Base-by-base conservation (phyloP, 2,888 invertebrate species). In the Cenopis cana region DNA sequence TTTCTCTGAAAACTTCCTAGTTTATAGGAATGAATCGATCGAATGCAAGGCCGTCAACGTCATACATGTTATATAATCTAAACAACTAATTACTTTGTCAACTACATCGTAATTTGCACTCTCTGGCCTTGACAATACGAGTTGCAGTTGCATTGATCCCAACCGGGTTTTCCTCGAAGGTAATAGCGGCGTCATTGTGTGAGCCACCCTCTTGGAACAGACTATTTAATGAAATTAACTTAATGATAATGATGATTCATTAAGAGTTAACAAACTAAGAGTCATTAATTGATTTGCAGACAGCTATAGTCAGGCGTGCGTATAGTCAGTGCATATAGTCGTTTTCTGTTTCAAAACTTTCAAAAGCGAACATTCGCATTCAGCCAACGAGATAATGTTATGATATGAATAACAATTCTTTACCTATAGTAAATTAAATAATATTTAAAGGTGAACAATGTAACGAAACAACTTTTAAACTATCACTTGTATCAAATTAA, bases 141-240 rank as follows among this genome's bases (percentile, higher is more conserved):
- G 84, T 76, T 66, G 69, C 75, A 78, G 76, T 77, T 57, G 62
- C 64, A 74, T 75, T 72, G 41, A 20, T 8, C 57, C 5, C 8
- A 38, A 66, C 49, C 81, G 83, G 88, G 85, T 89, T 90, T 90
- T 89, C 83, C 89, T 84, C 36, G 36, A 90, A 89, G 87, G 89
- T 87, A 81, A n/a, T n/a, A 88, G 52, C n/a, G 29, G 69, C 89
- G 89, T 89, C 89, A 89, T 76, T 78, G 76, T 78, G 73, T 74
- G 73, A 74, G 76, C 77, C 75, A 84, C 87, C 88, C 87, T 86
- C 79, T 79, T 73, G 74, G 76, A 74, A 79, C 80, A 82, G 73
- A 59, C 65, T 68, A 60, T 62, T 55, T 78, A 78, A 80, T 33
- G 79, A 78, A 78, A 61, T 69, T 72, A 73, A 20, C 24, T 61